Conservation (phyloP, 2,888 invertebrate genomes). For the Latheticus oryzae region DNA sequence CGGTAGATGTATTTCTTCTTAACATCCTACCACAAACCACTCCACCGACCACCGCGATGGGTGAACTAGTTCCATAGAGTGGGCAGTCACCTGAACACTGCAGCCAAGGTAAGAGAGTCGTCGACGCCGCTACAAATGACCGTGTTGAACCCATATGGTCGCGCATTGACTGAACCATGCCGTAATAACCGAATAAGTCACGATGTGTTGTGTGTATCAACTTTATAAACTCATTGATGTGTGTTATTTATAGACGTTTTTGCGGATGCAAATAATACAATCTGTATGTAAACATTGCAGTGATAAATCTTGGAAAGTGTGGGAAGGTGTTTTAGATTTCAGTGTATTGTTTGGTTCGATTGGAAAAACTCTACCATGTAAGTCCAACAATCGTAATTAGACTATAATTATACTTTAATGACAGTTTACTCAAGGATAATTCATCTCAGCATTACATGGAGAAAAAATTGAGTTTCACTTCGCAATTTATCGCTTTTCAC, state of each 20-base stretch:
- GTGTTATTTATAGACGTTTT: slow-evolving; percentile 22
- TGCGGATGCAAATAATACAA: slow-evolving; percentile 20
- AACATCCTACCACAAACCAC: slow-evolving; percentile 35
- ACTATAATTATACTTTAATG: too few species aligned
- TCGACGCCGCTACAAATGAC: slow-evolving; percentile 9
- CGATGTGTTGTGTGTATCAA: slow-evolving; percentile 10
- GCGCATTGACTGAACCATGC: slow-evolving; percentile 10
- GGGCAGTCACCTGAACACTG: slow-evolving; percentile 31
- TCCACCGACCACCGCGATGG: slow-evolving; percentile 26
- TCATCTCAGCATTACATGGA: too few species aligned
- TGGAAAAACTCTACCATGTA: too few species aligned
- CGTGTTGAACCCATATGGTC: slow-evolving; percentile 32
- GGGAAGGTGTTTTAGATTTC: slow-evolving; percentile 24
- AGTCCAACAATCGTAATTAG: too few species aligned
- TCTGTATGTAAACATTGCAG: slow-evolving; percentile 22
- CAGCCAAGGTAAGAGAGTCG: slow-evolving; percentile 12
- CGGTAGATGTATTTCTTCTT: slow-evolving; percentile 35
- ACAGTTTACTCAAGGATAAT: too few species aligned
- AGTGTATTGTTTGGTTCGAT: slow-evolving; percentile 12
- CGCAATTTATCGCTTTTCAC: too few species aligned
- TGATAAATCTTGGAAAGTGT: slow-evolving; percentile 35
- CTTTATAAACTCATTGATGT: slow-evolving; percentile 3
- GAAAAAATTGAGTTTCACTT: too few species aligned
- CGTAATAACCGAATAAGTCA: background rate
- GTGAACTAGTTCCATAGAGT: slow-evolving; percentile 28